Evolutionary conservation across 1,140 invertebrate genomes (phyloP).

Genomic region (Aphis gossypii): DNA sequence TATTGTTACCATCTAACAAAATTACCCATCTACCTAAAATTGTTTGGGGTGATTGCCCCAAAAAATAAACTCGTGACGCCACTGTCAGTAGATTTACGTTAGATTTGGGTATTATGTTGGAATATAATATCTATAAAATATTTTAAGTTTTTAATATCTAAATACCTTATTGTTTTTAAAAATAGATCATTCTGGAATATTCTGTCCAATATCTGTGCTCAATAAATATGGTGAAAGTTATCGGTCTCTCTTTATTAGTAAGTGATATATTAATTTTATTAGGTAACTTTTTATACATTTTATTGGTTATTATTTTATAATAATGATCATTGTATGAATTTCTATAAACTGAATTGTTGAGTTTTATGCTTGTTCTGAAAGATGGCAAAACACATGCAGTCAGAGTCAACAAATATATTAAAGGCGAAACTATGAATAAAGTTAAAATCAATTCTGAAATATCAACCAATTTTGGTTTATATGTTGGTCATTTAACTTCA

Average conservation of each 20-base stretch:
- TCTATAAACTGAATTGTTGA: not conserved
- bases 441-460: not conserved
- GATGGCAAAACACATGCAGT: slow-evolving; percentile 31
- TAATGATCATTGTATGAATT: not conserved
- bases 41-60: too few relatives aligned
- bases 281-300: not conserved
- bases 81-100: too few relatives aligned
- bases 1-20: too few relatives aligned
- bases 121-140: not conserved
- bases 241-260: slow-evolving; percentile 6
- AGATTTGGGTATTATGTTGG: too few relatives aligned
- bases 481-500: slow-evolving; percentile 30
- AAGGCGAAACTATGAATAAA: slow-evolving; percentile 4
- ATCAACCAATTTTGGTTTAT: slow-evolving; percentile 7
- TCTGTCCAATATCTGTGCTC: not conserved
- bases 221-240: slow-evolving; percentile 39
- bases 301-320: not conserved
- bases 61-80: too few relatives aligned
- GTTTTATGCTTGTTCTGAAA: slow-evolving; percentile 33
- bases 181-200: slow-evolving; percentile 14
- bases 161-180: not conserved
- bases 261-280: not conserved
- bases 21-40: too few relatives aligned
- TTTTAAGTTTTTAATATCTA: not conserved
- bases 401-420: slow-evolving; percentile 16